These are phyloP conservation scores for Pomacea canaliculata DNA, from an alignment of 2,888 invertebrate genomes.

Conservation along the genomic window DNA sequence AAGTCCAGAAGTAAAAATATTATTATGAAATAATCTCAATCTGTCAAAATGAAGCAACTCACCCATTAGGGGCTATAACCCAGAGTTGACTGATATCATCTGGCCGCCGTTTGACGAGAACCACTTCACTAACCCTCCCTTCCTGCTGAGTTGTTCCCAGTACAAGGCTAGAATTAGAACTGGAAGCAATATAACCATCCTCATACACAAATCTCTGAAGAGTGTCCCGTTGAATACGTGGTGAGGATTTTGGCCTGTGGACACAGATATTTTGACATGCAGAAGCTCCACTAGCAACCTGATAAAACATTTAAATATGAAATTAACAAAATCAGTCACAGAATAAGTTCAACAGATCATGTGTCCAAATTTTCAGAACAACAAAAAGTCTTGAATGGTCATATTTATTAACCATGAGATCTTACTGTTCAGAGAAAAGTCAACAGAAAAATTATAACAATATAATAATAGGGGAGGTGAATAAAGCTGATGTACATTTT, in stretches of 20 bases:
- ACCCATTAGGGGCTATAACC: constrained; percentile 65
- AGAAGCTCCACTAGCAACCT: not conserved
- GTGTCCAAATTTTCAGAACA: too few relatives aligned
- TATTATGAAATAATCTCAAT: too few relatives aligned
- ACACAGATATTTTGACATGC: not conserved
- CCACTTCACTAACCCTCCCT: constrained; percentile 59
- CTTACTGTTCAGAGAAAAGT: too few relatives aligned
- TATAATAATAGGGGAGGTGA: too few relatives aligned
- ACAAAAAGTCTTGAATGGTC: too few relatives aligned
- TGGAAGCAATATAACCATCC: constrained; percentile 63
- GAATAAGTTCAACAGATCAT: too few relatives aligned
- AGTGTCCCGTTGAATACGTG: constrained; percentile 32
- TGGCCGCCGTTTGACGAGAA: constrained; percentile 58
- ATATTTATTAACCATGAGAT: too few relatives aligned
- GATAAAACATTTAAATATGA: not conserved
- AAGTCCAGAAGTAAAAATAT: too few relatives aligned
- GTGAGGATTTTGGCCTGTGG: constrained; percentile 44
- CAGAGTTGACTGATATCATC: constrained; percentile 67
- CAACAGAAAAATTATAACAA: too few relatives aligned
- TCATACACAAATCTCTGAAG: constrained; percentile 64
- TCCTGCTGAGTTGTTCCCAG: constrained; percentile 61
- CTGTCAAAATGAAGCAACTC: constrained; percentile 19
- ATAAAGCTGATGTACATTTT: too few relatives aligned
- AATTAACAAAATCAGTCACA: too few relatives aligned
- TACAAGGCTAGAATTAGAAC: constrained; percentile 58